Evolutionary conservation across 2,113 vertebrate species (phyloP).

Genomic region (Neodon shergylaensis): DNA sequence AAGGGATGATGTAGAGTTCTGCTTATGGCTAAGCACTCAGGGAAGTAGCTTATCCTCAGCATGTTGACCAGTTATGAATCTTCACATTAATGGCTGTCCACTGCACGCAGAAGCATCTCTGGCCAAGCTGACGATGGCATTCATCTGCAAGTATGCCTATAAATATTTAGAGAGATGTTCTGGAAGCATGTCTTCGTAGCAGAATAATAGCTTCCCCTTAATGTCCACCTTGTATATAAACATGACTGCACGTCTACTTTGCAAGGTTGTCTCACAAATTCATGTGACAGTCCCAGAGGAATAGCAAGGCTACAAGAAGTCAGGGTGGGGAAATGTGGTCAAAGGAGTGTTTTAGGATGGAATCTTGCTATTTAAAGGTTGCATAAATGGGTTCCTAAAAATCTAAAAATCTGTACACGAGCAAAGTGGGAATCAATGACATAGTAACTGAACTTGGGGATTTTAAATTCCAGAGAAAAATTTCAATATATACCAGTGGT

Average conservation of each 20-base stretch:
- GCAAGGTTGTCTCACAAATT: neutral
- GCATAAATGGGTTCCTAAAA: neutral
- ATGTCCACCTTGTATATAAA: neutral
- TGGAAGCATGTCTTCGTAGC: neutral
- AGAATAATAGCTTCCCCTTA: neutral
- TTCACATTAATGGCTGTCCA: neutral
- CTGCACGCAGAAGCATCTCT: neutral
- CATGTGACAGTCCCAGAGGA: neutral
- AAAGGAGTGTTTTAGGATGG: neutral
- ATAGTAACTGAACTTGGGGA: neutral
- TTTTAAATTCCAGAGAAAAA: neutral
- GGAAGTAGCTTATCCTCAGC: neutral
- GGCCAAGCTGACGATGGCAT: no score
- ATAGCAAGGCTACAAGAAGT: neutral
- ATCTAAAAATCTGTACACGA: neutral
- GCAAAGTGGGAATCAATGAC: neutral
- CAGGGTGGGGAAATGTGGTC: neutral
- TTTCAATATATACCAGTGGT: neutral
- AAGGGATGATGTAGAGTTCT: neutral
- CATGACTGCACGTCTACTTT: neutral
- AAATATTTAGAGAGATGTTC: neutral
- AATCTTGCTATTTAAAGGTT: neutral
- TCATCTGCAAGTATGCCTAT: neutral
- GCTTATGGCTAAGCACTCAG: neutral
- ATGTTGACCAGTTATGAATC: neutral